Percentiles rank a stretch among this genome's conserved stretches.
Evolutionary conservation across 2,888 invertebrate species (phyloP).

Genomic region (Phortica magna): DNA sequence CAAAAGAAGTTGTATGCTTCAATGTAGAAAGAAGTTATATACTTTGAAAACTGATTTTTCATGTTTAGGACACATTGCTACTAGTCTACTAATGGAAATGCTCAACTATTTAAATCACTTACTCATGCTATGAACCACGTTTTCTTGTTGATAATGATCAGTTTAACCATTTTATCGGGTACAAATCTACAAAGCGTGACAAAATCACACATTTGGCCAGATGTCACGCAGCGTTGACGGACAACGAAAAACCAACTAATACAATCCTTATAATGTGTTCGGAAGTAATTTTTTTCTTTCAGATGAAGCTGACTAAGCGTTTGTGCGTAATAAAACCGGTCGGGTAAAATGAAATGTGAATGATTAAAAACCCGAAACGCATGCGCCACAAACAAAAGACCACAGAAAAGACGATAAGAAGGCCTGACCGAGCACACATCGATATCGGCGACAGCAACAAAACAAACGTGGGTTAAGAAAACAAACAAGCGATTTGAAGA

Average conservation of each 20-base stretch:
- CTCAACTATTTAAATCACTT: too few relatives aligned
- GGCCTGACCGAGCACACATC: neutral
- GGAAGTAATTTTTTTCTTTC: neutral
- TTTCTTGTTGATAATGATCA: neutral
- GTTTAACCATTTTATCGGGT: neutral
- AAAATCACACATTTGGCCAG: conserved; percentile 55
- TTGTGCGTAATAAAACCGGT: conserved; percentile 54
- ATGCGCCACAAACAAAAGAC: conserved; percentile 51
- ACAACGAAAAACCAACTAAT: neutral
- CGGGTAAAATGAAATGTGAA: conserved; percentile 29
- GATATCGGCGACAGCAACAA: neutral
- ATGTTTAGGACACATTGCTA: too few relatives aligned
- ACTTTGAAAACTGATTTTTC: too few relatives aligned
- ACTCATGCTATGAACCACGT: neutral
- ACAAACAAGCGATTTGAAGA: conserved; percentile 11
- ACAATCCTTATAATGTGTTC: conserved; percentile 2
- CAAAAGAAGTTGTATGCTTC: too few relatives aligned
- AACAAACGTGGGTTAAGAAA: conserved; percentile 24
- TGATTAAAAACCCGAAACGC: conserved; percentile 28
- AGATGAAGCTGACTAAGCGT: neutral
- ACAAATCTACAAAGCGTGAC: conserved; percentile 37
- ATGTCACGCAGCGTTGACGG: conserved; percentile 49
- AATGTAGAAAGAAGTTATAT: too few relatives aligned
- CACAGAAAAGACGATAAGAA: conserved; percentile 11
- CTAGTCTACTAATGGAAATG: too few relatives aligned